Evolutionary conservation across 2,888 invertebrate genomes (phyloP).

Genomic region (Acrobasis suavella): DNA sequence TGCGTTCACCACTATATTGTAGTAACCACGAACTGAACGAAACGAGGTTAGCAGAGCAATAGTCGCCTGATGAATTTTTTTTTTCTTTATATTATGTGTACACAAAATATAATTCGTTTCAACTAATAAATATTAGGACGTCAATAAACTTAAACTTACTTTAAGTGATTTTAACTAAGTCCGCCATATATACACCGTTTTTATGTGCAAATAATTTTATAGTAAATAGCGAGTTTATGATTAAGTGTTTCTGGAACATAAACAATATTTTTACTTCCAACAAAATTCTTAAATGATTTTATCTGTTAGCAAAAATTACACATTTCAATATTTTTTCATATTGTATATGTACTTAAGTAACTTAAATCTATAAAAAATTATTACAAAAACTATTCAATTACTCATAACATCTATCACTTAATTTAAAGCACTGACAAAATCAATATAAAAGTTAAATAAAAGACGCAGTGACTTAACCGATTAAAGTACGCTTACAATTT

Average conservation of each 20-base stretch:
- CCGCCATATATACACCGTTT: too few species aligned
- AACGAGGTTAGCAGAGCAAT: too few species aligned
- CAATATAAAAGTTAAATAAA: constrained; percentile 32
- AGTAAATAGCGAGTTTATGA: too few species aligned
- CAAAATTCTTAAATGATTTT: not conserved
- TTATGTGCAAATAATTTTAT: too few species aligned
- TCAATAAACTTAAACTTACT: too few species aligned
- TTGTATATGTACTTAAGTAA: not conserved
- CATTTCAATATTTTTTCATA: constrained; percentile 1
- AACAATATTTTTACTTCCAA: not conserved
- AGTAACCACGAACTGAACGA: too few species aligned
- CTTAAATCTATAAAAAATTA: constrained; percentile 24
- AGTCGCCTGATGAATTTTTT: too few species aligned
- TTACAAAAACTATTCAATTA: constrained; percentile 24
- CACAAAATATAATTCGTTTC: too few species aligned
- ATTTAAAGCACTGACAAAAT: constrained; percentile 26
- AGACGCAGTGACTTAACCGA: constrained; percentile 30
- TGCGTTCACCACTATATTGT: too few species aligned
- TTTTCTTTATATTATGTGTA: too few species aligned
- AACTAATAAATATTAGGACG: too few species aligned
- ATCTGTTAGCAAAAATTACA: constrained; percentile 3
- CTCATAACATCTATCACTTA: constrained; percentile 20
- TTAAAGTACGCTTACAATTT: constrained; percentile 34
- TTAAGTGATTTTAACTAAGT: too few species aligned
- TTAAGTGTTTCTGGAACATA: not conserved